Conservation (phyloP, 1,140 invertebrate species). For the Heliconius himera region DNA sequence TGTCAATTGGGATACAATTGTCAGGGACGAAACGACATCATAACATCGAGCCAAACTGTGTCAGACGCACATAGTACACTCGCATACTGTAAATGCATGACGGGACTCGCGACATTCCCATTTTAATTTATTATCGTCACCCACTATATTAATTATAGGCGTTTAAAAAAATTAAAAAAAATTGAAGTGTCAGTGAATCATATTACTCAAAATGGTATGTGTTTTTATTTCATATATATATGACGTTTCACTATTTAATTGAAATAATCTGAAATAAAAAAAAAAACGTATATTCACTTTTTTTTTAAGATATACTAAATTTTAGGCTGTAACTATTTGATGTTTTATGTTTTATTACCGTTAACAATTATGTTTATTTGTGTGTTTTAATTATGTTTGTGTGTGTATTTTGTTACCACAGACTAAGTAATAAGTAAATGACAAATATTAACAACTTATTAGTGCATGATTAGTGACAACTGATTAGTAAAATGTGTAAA, state of each 20-base stretch:
- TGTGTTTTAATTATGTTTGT: neutral
- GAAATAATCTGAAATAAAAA: neutral
- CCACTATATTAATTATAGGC: neutral
- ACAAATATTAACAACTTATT: neutral
- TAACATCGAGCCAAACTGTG: conserved; percentile 38
- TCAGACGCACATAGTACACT: conserved; percentile 36
- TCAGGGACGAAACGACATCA: conserved; percentile 40
- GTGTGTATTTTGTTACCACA: neutral
- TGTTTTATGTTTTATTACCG: no score
- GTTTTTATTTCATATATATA: neutral
- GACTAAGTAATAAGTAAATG: neutral
- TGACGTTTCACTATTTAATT: neutral
- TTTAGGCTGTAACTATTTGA: neutral
- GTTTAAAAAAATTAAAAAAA: neutral
- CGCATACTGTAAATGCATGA: conserved; percentile 32
- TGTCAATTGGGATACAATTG: conserved; percentile 53
- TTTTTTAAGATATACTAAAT: no score
- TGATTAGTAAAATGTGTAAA: neutral
- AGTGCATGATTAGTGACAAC: neutral
- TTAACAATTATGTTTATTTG: neutral
- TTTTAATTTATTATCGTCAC: conserved; percentile 20
- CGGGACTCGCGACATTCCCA: conserved; percentile 20
- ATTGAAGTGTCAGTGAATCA: conserved; percentile 21
- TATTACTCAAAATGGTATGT: conserved; percentile 29
- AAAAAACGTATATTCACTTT: neutral